Conservation (phyloP, 2,888 invertebrate species). For the Parnassius orleans region DNA sequence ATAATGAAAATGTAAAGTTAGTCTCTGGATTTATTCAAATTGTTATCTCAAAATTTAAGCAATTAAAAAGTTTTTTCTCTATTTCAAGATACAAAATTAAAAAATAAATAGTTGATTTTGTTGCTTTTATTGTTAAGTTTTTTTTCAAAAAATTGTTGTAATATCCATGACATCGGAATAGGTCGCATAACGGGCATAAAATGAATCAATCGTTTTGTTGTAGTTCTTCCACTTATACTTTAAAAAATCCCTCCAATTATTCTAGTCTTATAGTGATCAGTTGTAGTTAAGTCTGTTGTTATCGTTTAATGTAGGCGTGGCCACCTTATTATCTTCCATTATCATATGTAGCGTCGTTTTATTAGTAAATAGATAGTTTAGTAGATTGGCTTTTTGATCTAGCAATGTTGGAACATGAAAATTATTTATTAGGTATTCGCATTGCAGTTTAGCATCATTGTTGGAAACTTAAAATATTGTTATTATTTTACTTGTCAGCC, state of each 20-base stretch:
- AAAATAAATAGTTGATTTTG: neutral
- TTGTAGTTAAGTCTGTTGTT: slow-evolving; percentile 51
- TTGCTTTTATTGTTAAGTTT: neutral
- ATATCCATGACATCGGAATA: neutral
- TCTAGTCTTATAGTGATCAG: slow-evolving; percentile 51
- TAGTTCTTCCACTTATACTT: slow-evolving; percentile 61
- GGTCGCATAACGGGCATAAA: neutral
- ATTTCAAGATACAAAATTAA: no score
- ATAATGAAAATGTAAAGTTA: no score
- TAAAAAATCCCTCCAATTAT: slow-evolving; percentile 72
- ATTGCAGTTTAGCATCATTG: no score
- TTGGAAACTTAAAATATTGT: no score
- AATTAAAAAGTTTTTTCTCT: no score
- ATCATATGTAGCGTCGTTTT: slow-evolving; percentile 62
- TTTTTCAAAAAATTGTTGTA: neutral
- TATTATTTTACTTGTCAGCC: no score
- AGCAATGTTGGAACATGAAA: slow-evolving; percentile 24
- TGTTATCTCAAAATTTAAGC: no score
- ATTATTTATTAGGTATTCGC: no score
- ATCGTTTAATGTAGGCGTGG: slow-evolving; percentile 69
- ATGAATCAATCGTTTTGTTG: slow-evolving; percentile 22
- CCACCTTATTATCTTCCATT: slow-evolving; percentile 68
- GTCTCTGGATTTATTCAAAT: no score
- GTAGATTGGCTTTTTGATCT: slow-evolving; percentile 39
- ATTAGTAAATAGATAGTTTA: slow-evolving; percentile 54